A percentile compares a stretch with the other conserved stretches of the same genome.
Conservation (phyloP, 1,140 invertebrate species). For the Pogonomyrmex barbatus region DNA sequence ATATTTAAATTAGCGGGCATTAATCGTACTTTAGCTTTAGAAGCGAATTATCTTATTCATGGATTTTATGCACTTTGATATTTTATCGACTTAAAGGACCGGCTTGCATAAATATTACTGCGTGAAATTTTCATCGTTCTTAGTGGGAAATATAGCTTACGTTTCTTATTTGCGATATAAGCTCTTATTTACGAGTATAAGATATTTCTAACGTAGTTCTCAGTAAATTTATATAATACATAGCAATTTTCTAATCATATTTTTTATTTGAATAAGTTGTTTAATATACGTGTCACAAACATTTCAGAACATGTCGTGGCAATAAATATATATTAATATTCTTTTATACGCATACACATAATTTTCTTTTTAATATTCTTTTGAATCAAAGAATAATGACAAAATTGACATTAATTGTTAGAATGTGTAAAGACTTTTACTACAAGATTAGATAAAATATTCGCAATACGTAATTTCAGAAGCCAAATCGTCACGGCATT, state of each 20-base stretch:
- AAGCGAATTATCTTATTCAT: background rate
- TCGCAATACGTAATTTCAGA: background rate
- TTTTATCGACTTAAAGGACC: background rate
- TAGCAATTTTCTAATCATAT: conserved; percentile 15
- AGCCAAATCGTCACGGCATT: background rate
- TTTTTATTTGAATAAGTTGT: conserved; percentile 35
- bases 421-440: background rate
- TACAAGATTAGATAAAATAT: background rate
- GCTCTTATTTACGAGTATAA: background rate
- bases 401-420: background rate
- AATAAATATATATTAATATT: conserved; percentile 45
- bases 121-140: background rate
- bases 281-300: conserved; percentile 17
- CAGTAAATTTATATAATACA: conserved; percentile 36
- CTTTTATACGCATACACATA: background rate
- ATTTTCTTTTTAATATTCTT: conserved; percentile 12
- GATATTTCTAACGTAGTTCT: conserved; percentile 1
- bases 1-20: conserved; percentile 1
- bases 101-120: conserved; percentile 7
- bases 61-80: background rate
- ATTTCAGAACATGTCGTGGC: background rate
- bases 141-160: background rate
- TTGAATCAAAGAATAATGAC: background rate
- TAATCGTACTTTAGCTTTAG: background rate
- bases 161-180: background rate